Base-by-base conservation (phyloP, 2,113 vertebrate species). In the Phainopepla nitens region DNA sequence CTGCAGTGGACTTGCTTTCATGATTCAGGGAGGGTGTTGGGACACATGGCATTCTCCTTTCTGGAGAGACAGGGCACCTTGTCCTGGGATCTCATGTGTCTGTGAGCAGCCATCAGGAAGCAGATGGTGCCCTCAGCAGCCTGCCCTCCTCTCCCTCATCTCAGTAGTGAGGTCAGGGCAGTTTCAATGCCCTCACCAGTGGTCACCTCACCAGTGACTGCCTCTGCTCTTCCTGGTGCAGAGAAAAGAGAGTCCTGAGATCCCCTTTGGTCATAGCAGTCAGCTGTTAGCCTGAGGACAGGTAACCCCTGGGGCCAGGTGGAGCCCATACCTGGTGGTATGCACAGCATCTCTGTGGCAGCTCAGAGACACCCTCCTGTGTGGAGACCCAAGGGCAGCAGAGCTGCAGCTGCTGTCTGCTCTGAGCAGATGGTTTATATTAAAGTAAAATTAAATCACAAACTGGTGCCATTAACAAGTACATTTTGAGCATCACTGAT, bases 401-500 rank as follows among this genome's bases (percentile, higher is more conserved):
- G 85, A 86, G 86, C 70, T 47, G 47, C 2, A 33, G 51, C 66
- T 91, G 70, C 94, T 15, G 27, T 91, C 94, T 84, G 89, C 81
- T 96, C 62, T 4, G 28, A 79, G 96, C 97, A 97, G 96, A 93
- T 96, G 95, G 90, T 65, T 92, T 61, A 13, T 72, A 87, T 96
- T 96, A 92, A 96, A 96, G 82, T 31, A 76, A 95, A 85, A 91
- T 77, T 94, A 91, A 93, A 93, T 88, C 2, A 0, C 95, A 92
- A 94, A 94, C 92, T 25, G 36, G 45, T 14, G 44, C 96, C 89
- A 65, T 97, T 96, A 96, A 95, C 97, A 95, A 44, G 39, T 71
- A 89, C 94, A 87, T 97, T 96, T 96, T 87, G 93, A 96, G 94
- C 94, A 78, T 82, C 53, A 5, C 93, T 90, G 97, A 36, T 93